A percentile compares a stretch with the other conserved stretches of the same genome.
These are phyloP conservation scores for Drosophila asahinai DNA, from an alignment of 1,140 invertebrate species.

Conservation along the genomic window DNA sequence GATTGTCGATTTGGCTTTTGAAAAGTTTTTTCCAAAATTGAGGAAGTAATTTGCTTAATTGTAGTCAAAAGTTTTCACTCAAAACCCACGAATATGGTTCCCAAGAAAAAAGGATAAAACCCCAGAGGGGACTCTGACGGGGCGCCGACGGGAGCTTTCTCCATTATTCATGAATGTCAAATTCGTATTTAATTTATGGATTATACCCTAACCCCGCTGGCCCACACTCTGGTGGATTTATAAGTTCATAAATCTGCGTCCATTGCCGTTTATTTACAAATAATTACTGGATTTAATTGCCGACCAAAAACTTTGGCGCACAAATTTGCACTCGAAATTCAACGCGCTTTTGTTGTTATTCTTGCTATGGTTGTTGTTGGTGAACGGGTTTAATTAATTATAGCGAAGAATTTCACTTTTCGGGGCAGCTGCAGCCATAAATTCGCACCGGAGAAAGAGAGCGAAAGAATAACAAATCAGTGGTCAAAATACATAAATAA, in stretches of 20 bases:
- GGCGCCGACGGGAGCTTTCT: neutral
- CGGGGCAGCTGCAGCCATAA: slow-evolving; percentile 74
- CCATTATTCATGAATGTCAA: slow-evolving; percentile 52
- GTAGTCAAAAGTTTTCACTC: slow-evolving; percentile 26
- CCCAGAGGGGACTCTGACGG: neutral
- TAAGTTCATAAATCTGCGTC: slow-evolving; percentile 50
- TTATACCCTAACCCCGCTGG: neutral
- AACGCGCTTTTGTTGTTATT: slow-evolving; percentile 13
- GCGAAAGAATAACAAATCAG: slow-evolving; percentile 31
- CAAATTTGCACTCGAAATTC: slow-evolving; percentile 44
- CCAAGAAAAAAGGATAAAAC: slow-evolving; percentile 10
- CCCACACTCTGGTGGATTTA: slow-evolving; percentile 24
- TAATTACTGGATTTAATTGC: slow-evolving; percentile 53
- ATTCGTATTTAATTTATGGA: slow-evolving; percentile 48
- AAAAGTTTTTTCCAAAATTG: slow-evolving; percentile 15
- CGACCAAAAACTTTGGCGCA: slow-evolving; percentile 38
- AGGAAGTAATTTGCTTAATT: slow-evolving; percentile 40
- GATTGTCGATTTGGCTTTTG: slow-evolving; percentile 13
- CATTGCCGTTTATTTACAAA: slow-evolving; percentile 54
- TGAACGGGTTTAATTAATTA: slow-evolving; percentile 50
- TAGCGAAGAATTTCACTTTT: slow-evolving; percentile 49
- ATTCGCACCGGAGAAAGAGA: slow-evolving; percentile 48
- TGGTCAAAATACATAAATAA: slow-evolving; percentile 34
- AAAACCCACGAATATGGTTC: slow-evolving; percentile 11
- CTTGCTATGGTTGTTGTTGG: slow-evolving; percentile 26